These are phyloP conservation scores for Meda fulgida DNA, from an alignment of 2,797 vertebrate species.

Conservation along the genomic window DNA sequence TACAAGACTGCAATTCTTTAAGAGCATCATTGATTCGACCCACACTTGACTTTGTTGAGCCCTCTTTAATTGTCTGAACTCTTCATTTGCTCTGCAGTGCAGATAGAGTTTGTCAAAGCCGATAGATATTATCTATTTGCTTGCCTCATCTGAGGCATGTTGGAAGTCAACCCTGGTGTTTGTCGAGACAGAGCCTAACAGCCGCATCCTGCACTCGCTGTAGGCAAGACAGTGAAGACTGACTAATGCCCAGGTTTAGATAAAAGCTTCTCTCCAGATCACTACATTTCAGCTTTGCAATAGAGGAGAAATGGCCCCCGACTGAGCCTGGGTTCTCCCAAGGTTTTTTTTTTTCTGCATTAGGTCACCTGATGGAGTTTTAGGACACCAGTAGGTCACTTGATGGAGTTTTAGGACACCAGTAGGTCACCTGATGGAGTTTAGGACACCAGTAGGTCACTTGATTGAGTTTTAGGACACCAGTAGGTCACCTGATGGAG, in stretches of 20 bases:
- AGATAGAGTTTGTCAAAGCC: background rate
- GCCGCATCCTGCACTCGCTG: background rate
- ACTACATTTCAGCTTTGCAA: background rate
- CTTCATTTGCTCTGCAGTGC: constrained; percentile 3
- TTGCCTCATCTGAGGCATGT: background rate
- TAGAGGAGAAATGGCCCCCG: too few species aligned
- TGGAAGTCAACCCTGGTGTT: background rate
- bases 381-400: too few species aligned
- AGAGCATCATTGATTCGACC: background rate
- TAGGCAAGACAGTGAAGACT: background rate
- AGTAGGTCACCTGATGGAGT: too few species aligned
- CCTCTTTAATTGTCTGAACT: background rate
- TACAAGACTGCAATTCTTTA: background rate
- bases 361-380: too few species aligned
- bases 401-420: too few species aligned
- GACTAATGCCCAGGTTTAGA: background rate
- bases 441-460: too few species aligned
- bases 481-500: too few species aligned
- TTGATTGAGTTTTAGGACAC: too few species aligned
- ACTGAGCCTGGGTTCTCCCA: too few species aligned
- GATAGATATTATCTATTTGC: background rate
- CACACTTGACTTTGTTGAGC: background rate
- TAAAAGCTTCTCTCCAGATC: background rate
- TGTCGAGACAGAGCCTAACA: background rate
- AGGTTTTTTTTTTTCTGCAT: too few species aligned